These are phyloP conservation scores for Octodonta nipae DNA, from an alignment of 2,888 invertebrate species.

Conservation along the genomic window DNA sequence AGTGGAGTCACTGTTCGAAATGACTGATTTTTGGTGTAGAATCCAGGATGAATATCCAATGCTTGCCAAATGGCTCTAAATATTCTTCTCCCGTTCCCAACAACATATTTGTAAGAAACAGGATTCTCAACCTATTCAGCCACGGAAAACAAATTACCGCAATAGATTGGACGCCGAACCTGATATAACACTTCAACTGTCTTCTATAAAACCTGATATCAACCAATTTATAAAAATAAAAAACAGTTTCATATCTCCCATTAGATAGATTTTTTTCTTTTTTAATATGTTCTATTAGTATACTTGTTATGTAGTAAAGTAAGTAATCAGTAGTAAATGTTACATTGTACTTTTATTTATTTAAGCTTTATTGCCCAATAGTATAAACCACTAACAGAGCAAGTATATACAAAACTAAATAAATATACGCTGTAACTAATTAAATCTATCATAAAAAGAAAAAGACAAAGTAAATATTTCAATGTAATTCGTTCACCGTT, in stretches of 20 bases:
- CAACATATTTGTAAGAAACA: slow-evolving; percentile 7
- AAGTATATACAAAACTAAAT: too few relatives aligned
- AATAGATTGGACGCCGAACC: slow-evolving; percentile 7
- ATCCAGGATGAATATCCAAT: slow-evolving; percentile 8
- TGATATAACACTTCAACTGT: slow-evolving; percentile 5
- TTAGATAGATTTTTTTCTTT: slow-evolving; percentile 2
- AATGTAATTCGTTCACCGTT: too few relatives aligned
- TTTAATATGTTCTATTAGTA: neutral
- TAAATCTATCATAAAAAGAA: too few relatives aligned
- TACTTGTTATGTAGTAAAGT: neutral
- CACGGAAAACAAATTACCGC: slow-evolving; percentile 7
- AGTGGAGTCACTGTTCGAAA: too few relatives aligned
- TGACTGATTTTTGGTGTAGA: too few relatives aligned
- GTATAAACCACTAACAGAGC: too few relatives aligned
- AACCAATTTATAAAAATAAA: slow-evolving; percentile 3
- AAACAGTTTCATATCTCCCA: slow-evolving; percentile 4
- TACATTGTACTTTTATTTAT: slow-evolving; percentile 1
- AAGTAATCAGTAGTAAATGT: slow-evolving; percentile 1
- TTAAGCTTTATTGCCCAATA: too few relatives aligned
- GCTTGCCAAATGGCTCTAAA: slow-evolving; percentile 6
- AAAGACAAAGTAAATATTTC: too few relatives aligned
- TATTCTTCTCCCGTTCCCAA: slow-evolving; percentile 8
- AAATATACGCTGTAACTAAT: too few relatives aligned
- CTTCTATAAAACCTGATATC: slow-evolving; percentile 3
- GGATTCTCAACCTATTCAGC: slow-evolving; percentile 7